Evolutionary conservation across 1,140 invertebrate genomes (phyloP).

Genomic region (Whitmania pigra): DNA sequence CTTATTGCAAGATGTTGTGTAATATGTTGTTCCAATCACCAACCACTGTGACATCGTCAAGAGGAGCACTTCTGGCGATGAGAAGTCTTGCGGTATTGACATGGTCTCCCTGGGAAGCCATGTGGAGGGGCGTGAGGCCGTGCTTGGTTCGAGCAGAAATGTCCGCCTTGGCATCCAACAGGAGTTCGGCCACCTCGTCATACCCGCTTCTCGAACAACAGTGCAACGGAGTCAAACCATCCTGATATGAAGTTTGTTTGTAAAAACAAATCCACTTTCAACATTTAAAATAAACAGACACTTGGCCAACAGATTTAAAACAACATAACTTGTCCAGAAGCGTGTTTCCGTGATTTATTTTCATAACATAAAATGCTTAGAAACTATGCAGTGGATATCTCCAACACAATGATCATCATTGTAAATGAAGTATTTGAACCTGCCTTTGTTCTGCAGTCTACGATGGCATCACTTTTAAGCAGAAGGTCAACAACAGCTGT

Average conservation of each 20-base stretch:
- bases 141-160: constrained; percentile 51
- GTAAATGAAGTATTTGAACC: constrained; percentile 42
- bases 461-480: constrained; percentile 76
- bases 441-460: constrained; percentile 53
- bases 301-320: neutral
- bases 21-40: constrained; percentile 57
- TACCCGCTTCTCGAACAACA: constrained; percentile 89
- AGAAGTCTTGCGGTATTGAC: constrained; percentile 92
- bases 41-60: constrained; percentile 97
- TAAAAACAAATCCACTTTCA: neutral
- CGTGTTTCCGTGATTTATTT: neutral
- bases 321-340: neutral
- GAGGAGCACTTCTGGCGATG: constrained; percentile 83
- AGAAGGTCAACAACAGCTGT: constrained; percentile 85
- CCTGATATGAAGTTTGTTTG: neutral
- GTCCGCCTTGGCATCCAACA: constrained; percentile 64
- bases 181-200: constrained; percentile 80
- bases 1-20: too few species aligned
- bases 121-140: constrained; percentile 49
- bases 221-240: constrained; percentile 68
- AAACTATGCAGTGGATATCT: neutral
- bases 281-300: neutral
- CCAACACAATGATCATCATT: neutral
- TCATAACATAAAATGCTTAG: neutral
- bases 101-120: constrained; percentile 90